A percentile compares a stretch with the other conserved stretches of the same genome.
Evolutionary conservation across 1,140 invertebrate species (phyloP).

Genomic region (Pygmarrhopalites habei): DNA sequence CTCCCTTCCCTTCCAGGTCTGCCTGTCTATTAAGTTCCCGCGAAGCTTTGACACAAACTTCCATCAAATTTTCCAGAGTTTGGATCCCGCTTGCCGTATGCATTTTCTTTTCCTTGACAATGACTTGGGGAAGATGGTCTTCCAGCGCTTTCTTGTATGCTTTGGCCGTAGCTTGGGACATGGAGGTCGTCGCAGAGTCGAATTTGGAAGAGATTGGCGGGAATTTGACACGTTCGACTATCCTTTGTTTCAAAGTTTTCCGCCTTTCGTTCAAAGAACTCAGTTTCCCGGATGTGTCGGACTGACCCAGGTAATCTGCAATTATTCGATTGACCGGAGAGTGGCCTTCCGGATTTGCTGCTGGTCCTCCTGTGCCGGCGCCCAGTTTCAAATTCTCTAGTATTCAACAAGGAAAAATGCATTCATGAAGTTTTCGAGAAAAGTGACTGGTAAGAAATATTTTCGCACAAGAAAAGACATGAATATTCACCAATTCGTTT

Average conservation of each 20-base stretch:
- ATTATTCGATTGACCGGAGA: not conserved
- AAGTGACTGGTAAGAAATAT: no score
- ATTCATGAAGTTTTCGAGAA: no score
- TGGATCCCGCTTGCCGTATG: not conserved
- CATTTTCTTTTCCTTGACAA: not conserved
- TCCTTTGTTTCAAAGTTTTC: not conserved
- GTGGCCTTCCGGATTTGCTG: not conserved
- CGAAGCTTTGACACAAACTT: slow-evolving; percentile 10
- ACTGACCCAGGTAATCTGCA: not conserved
- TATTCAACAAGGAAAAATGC: no score
- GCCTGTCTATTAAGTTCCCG: not conserved
- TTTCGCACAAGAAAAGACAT: no score
- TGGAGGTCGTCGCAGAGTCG: not conserved
- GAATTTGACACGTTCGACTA: slow-evolving; percentile 2
- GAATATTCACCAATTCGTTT: no score
- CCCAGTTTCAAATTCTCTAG: no score
- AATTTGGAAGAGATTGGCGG: slow-evolving; percentile 1
- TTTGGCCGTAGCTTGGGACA: not conserved
- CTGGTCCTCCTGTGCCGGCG: no score
- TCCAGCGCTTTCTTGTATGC: not conserved
- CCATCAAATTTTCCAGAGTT: slow-evolving; percentile 13
- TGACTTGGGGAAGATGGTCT: slow-evolving; percentile 5
- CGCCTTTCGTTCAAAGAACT: not conserved
- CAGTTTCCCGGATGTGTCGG: not conserved
- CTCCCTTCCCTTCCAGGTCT: not conserved